These are phyloP conservation scores for Andrena praecox DNA, from an alignment of 2,888 invertebrate species.

Conservation along the genomic window DNA sequence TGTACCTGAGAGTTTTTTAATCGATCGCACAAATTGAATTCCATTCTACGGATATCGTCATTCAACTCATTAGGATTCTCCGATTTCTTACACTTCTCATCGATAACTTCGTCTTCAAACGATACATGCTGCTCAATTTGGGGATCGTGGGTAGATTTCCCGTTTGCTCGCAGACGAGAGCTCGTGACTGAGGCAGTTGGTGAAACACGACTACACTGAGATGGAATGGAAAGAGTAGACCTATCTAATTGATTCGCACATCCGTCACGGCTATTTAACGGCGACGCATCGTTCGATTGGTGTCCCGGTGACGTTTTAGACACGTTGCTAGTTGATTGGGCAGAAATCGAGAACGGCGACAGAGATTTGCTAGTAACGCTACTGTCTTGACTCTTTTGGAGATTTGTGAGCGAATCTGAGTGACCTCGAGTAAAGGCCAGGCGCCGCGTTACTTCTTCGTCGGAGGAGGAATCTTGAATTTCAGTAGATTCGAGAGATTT, in stretches of 20 bases:
- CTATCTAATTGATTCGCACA: conserved; percentile 55
- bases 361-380: conserved; percentile 25
- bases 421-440: conserved; percentile 51
- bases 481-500: conserved; percentile 73
- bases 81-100: conserved; percentile 54
- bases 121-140: conserved; percentile 62
- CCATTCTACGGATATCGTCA: conserved; percentile 41
- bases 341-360: conserved; percentile 29
- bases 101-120: conserved; percentile 60
- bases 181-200: conserved; percentile 58
- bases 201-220: conserved; percentile 64
- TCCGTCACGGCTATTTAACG: conserved; percentile 58
- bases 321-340: conserved; percentile 33
- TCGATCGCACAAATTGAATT: conserved; percentile 51
- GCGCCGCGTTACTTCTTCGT: conserved; percentile 74
- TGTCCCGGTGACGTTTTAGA: conserved; percentile 40
- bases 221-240: conserved; percentile 63
- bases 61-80: conserved; percentile 50
- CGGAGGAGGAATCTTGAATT: conserved; percentile 78
- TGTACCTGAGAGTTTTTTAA: conserved; percentile 75
- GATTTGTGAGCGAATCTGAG: conserved; percentile 44
- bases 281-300: conserved; percentile 45
- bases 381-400: conserved; percentile 56
- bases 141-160: conserved; percentile 39
- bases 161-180: conserved; percentile 55